Percentiles rank a stretch among this genome's conserved stretches.
These are phyloP conservation scores for Myotis vivesi DNA, from an alignment of 2,797 vertebrate genomes.

Conservation along the genomic window DNA sequence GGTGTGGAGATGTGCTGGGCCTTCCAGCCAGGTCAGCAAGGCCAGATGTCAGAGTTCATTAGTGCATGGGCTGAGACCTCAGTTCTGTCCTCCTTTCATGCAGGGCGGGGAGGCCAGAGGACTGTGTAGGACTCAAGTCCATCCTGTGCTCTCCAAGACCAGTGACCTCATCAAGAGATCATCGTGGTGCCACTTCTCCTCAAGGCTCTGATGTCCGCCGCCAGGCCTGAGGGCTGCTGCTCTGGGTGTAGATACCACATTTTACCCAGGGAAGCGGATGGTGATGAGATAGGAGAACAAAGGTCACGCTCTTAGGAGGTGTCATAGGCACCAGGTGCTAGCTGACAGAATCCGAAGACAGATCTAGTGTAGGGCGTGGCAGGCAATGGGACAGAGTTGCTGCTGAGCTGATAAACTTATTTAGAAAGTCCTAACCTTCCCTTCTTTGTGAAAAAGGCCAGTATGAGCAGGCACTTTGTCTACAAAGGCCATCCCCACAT, in stretches of 20 bases:
- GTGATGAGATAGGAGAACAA: not conserved
- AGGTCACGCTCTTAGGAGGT: not conserved
- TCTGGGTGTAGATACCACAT: not conserved
- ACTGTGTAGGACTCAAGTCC: slow-evolving; percentile 83
- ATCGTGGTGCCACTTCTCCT: slow-evolving; percentile 79
- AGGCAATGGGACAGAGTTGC: not conserved
- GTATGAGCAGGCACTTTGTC: not conserved
- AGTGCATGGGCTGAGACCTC: not conserved
- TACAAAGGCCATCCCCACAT: not conserved
- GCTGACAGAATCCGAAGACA: not conserved
- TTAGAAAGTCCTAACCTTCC: not conserved
- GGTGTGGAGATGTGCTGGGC: not conserved
- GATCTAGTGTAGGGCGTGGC: not conserved
- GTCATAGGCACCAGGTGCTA: not conserved
- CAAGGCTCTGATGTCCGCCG: not conserved
- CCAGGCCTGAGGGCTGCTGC: not conserved
- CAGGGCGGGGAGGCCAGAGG: slow-evolving; percentile 85
- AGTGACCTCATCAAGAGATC: slow-evolving; percentile 86
- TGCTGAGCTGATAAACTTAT: not conserved
- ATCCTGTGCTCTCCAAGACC: slow-evolving; percentile 87
- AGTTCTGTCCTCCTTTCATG: not conserved
- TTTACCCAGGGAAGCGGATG: not conserved
- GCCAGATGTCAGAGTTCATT: not conserved
- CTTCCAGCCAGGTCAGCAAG: not conserved
- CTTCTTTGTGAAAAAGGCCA: not conserved